Evolutionary conservation across 2,113 vertebrate species (phyloP).

Genomic region (Centropus unirufus): DNA sequence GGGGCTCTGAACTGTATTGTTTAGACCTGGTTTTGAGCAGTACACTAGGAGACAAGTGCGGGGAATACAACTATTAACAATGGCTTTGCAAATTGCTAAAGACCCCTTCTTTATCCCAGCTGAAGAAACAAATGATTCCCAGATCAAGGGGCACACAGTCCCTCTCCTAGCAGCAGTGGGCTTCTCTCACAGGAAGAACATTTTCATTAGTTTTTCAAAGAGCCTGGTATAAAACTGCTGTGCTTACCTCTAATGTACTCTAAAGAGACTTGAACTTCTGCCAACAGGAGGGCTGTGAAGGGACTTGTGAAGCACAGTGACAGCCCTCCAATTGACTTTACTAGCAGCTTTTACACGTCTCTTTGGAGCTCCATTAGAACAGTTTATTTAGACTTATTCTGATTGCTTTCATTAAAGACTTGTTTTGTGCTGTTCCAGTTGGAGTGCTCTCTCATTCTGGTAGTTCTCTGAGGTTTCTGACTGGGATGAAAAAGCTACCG

Average conservation of each 20-base stretch:
- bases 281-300: constrained; percentile 24
- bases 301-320: constrained; percentile 22
- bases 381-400: constrained; percentile 56
- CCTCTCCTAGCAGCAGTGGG: not conserved
- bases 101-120: not conserved
- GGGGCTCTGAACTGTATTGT: not conserved
- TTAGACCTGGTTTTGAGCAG: not conserved
- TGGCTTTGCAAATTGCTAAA: not conserved
- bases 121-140: constrained; percentile 17
- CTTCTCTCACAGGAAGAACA: constrained; percentile 4
- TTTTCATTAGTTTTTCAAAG: constrained; percentile 37
- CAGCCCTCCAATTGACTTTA: constrained; percentile 54
- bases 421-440: constrained; percentile 31
- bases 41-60: not conserved
- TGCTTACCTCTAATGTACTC: not conserved
- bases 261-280: constrained; percentile 20
- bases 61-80: not conserved
- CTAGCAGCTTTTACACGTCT: constrained; percentile 36
- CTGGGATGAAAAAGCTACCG: not conserved
- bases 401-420: constrained; percentile 44
- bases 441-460: not conserved
- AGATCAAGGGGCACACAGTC: not conserved
- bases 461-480: not conserved
- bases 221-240: not conserved
- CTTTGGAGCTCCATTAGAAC: constrained; percentile 37